Conservation (phyloP, 2,888 invertebrate genomes). For the Autographa pulchrina region DNA sequence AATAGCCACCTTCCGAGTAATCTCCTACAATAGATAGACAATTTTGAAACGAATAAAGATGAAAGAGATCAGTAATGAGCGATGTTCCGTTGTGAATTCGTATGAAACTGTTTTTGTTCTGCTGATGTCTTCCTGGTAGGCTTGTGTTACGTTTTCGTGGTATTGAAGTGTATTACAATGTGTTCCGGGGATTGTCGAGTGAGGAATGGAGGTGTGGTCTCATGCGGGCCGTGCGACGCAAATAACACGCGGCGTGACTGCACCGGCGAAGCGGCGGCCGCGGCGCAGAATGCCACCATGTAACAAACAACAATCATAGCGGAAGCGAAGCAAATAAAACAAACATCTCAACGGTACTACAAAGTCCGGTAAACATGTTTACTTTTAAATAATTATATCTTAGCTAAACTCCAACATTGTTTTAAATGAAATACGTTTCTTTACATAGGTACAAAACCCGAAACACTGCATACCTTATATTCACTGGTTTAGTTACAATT, state of each 20-base stretch:
- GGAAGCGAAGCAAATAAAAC: not conserved
- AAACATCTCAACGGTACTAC: not conserved
- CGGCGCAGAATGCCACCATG: constrained; percentile 39
- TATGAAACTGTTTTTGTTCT: constrained; percentile 14
- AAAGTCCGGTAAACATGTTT: not conserved
- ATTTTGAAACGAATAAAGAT: constrained; percentile 31
- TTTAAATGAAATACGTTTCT: not conserved
- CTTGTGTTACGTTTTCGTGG: constrained; percentile 27
- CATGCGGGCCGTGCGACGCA: constrained; percentile 13
- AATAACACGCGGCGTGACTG: constrained; percentile 33
- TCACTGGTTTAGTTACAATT: too few relatives aligned
- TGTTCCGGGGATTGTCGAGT: constrained; percentile 17
- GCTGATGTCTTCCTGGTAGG: constrained; percentile 31
- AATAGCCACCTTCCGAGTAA: not conserved
- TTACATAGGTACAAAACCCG: too few relatives aligned
- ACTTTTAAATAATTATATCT: not conserved
- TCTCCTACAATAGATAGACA: not conserved
- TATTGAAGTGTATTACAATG: constrained; percentile 15
- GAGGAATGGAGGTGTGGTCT: not conserved
- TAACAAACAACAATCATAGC: constrained; percentile 6
- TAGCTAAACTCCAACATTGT: not conserved
- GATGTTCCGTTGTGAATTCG: constrained; percentile 11
- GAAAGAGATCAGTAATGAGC: constrained; percentile 22
- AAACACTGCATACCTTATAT: too few relatives aligned
- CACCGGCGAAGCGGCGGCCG: not conserved